phyloP scores from a whole-genome alignment of 1,140 invertebrate species.

The Orchesella cincta region DNA sequence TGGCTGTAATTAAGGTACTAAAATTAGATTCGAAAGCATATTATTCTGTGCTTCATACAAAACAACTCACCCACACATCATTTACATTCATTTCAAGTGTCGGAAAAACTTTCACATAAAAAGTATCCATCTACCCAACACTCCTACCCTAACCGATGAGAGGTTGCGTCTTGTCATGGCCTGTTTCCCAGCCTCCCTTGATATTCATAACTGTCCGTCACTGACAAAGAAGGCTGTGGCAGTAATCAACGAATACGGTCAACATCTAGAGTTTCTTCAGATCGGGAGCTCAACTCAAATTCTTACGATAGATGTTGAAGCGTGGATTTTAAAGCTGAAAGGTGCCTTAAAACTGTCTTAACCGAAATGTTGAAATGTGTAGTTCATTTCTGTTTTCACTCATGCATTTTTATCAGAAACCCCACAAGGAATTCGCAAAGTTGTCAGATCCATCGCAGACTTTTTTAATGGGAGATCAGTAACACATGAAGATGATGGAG shows the following conservation, averaged over 20 bases:
- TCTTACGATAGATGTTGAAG: not conserved
- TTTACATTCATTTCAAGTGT: too few species aligned
- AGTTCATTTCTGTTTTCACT: too few species aligned
- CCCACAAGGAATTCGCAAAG: not conserved
- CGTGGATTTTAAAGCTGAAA: too few species aligned
- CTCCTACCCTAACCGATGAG: not conserved
- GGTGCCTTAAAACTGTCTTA: too few species aligned
- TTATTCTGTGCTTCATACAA: too few species aligned
- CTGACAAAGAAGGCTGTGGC: not conserved
- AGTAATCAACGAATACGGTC: not conserved
- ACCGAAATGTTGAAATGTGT: too few species aligned
- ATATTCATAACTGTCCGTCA: not conserved
- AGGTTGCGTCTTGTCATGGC: not conserved
- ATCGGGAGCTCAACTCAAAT: constrained; percentile 9
- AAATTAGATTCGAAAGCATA: too few species aligned
- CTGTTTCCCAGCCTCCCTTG: not conserved
- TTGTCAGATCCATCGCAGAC: not conserved
- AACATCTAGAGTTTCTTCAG: not conserved
- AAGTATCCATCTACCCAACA: not conserved
- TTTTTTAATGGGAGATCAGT: not conserved
- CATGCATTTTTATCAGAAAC: too few species aligned
- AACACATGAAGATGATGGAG: not conserved
- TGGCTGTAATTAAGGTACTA: too few species aligned
- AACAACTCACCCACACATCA: too few species aligned
- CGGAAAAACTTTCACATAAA: too few species aligned